Base-by-base conservation (phyloP, 2,113 vertebrate genomes). In the Ammospiza nelsoni region DNA sequence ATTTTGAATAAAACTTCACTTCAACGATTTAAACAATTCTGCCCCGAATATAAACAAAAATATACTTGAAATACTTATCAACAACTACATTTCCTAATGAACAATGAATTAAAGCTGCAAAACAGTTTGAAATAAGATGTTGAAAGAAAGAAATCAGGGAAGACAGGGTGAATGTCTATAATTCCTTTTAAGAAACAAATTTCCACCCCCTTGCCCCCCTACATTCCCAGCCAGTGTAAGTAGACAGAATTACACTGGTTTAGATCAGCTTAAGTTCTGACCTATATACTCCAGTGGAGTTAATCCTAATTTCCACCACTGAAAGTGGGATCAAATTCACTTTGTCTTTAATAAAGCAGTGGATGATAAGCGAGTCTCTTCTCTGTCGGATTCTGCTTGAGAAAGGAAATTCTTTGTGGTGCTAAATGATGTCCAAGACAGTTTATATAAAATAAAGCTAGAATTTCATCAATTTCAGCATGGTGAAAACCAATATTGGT, bases 271-370 rank as follows among this genome's bases (percentile, higher is more conserved):
- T 82, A 90, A 90, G 9, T 86, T 91, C 94, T 96, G 94, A 89
- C 87, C 92, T 68, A 84, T 88, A 86, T 67, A 71, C 69, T 93
- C 87, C 61, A 66, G 82, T 51, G 76, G 84, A 91, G 81, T 91
- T 90, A 89, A 93, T 95, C 80, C 66, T 78, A 81, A 93, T 94
- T 97, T 96, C 86, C 73, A 95, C 93, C 62, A 75, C 88, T 65
- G 83, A 54, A 88, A 93, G 57, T 93, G 57, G 83, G 87, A 66
- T 78, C 39, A 54, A 88, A 92, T 90, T 83, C 69, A 86, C 52
- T 93, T 88, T 78, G 83, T 92, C 83, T 81, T 86, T 90, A 94
- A 82, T 58, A 92, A 78, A 96, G 73, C 58, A 39, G 54, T 0
- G 69, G 41, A 72, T 68, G 61, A 81, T 62, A 81, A 89, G 39